Base-by-base conservation (phyloP, 2,888 invertebrate species). In the Drosophila melanocephala region DNA sequence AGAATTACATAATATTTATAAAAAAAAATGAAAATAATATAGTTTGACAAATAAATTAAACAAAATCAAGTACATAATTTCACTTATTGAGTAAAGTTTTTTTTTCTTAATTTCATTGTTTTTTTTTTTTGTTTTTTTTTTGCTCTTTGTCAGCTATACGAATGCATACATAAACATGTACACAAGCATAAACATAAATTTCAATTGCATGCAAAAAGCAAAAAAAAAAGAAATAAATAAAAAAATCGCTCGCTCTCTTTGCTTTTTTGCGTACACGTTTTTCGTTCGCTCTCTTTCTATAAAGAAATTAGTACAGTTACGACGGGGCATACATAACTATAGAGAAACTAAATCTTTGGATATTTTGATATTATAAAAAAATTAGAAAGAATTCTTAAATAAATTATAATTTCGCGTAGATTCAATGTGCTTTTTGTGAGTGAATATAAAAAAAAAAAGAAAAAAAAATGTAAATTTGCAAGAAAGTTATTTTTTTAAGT, bases 61-160 rank as follows among this genome's bases (percentile, higher is more conserved):
- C 67, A 79, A 87, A 84, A 85, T 84, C 84, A 84, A 87, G 87
- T 85, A 84, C 87, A 84, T 84, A 56, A 87, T 83, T 82, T 79
- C 80, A 79, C 77, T 83, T 84, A 65, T 71, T 62, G 42, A 52
- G 62, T 76, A 72, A 68, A 44, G 42, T 61, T 39, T 60, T 28
- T 44, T 32, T 22, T 12, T 63, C 19, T 63, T 51, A 9, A 55
- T 30, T 60, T 50, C 32, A 14, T 59, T 14, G 30, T 44, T 28
- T 28, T 42, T 22, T 42, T 22, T 19, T 26, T 19, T 14, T 62
- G 30, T 14, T 12, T 33, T 44, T 30, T 30, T 42, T 32, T 19
- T 42, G 30, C 30, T 55, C 26, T 33, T 33, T 10, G 12, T 62
- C 30, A 37, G 37, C 50, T 42, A 32, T 59, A 47, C 47, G 42